phyloP scores from a whole-genome alignment of 1,140 invertebrate species.

The Lutraria rhynchaena region DNA sequence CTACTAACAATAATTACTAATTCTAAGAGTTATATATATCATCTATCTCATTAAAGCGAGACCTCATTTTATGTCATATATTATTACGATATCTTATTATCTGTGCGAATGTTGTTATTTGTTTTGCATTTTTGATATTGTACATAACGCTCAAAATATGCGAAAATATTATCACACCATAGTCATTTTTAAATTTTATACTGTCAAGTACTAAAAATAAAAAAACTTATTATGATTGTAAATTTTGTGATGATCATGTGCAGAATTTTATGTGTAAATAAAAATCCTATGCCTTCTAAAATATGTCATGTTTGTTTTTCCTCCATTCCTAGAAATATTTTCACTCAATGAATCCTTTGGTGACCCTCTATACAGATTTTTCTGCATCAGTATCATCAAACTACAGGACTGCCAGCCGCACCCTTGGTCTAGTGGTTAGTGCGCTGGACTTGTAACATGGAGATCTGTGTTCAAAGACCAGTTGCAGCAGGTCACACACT shows the following conservation, averaged over 20 bases:
- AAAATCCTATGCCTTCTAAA: slow-evolving; percentile 51
- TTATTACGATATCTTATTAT: slow-evolving; percentile 8
- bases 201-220: slow-evolving; percentile 21
- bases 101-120: slow-evolving; percentile 26
- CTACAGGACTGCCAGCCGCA: no score
- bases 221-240: background rate
- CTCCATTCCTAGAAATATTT: no score
- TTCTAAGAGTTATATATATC: background rate
- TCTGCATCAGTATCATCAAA: no score
- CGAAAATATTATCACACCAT: slow-evolving; percentile 34
- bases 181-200: slow-evolving; percentile 56
- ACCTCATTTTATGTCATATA: background rate
- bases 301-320: no score
- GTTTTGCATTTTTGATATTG: slow-evolving; percentile 52
- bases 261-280: slow-evolving; percentile 49
- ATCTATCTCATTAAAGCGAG: background rate
- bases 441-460: no score
- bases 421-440: no score
- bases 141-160: slow-evolving; percentile 45
- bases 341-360: no score
- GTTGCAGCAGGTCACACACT: no score
- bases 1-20: background rate
- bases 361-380: no score
- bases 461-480: no score
- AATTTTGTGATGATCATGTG: slow-evolving; percentile 19